Evolutionary conservation across 2,113 vertebrate genomes (phyloP).

Genomic region (Microtus pennsylvanicus): DNA sequence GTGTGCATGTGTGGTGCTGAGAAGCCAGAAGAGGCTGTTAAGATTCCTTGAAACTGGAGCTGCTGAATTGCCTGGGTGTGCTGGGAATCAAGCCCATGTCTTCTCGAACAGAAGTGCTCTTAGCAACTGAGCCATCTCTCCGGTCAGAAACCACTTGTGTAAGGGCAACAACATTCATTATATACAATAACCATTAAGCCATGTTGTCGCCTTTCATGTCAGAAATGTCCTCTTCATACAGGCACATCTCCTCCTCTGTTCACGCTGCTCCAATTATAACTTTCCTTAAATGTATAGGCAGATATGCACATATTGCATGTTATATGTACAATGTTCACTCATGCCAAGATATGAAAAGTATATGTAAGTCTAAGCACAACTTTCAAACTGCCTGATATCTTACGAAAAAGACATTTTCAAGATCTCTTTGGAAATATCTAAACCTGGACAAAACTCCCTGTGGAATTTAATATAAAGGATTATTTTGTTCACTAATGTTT

Average conservation of each 20-base stretch:
- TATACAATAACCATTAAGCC: not conserved
- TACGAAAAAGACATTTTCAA: not conserved
- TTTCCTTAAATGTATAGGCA: not conserved
- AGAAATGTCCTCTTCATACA: not conserved
- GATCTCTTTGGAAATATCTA: constrained; percentile 14
- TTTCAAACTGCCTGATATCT: not conserved
- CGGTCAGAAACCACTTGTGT: not conserved
- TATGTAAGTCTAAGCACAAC: not conserved
- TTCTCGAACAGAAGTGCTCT: not conserved
- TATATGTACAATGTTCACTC: not conserved
- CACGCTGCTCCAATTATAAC: not conserved
- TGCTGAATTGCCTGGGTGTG: not conserved
- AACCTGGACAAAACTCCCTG: not conserved
- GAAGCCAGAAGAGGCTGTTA: not conserved
- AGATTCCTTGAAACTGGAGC: not conserved
- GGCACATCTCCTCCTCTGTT: not conserved
- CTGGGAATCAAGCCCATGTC: not conserved
- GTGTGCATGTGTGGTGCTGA: not conserved
- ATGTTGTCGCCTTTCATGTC: not conserved
- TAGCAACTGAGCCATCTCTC: not conserved
- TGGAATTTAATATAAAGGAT: not conserved
- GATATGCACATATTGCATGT: not conserved
- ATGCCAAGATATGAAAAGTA: not conserved
- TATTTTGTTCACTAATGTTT: constrained; percentile 38
- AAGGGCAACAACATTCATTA: not conserved